These are phyloP conservation scores for Apamea sordens DNA, from an alignment of 2,888 invertebrate genomes.

Conservation along the genomic window DNA sequence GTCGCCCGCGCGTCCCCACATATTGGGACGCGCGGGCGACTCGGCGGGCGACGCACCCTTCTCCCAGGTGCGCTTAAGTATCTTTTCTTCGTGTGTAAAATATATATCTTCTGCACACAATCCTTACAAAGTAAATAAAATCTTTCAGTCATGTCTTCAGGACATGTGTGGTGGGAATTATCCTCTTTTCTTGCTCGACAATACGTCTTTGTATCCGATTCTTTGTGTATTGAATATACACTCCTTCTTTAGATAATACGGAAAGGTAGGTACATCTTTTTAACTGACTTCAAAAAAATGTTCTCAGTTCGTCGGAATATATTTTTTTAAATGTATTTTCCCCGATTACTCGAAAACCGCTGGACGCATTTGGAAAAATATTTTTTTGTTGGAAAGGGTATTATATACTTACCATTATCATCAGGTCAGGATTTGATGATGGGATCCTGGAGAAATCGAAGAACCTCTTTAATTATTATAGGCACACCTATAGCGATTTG, in stretches of 20 bases:
- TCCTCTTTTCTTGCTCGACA: neutral
- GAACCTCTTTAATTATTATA: no score
- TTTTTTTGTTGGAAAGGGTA: no score
- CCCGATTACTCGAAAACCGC: no score
- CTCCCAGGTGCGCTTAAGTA: neutral
- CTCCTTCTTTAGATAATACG: neutral
- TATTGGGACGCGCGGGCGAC: no score
- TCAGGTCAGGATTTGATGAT: no score
- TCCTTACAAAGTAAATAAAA: conserved; percentile 23
- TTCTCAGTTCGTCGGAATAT: no score
- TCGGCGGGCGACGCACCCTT: conserved; percentile 5
- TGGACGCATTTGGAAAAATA: neutral
- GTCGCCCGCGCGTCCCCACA: neutral
- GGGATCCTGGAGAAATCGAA: no score
- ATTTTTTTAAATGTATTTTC: no score
- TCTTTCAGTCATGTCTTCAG: conserved; percentile 4
- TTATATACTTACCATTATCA: no score
- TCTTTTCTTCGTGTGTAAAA: conserved; percentile 15
- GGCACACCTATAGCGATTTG: no score
- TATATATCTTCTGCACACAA: conserved; percentile 26
- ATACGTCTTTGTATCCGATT: conserved; percentile 26
- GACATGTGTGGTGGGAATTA: conserved; percentile 28
- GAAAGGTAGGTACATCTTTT: neutral
- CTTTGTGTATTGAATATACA: conserved; percentile 6
- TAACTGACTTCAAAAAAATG: no score